phyloP scores from a whole-genome alignment of 2,888 invertebrate species.

The Nomada ruficornis region DNA sequence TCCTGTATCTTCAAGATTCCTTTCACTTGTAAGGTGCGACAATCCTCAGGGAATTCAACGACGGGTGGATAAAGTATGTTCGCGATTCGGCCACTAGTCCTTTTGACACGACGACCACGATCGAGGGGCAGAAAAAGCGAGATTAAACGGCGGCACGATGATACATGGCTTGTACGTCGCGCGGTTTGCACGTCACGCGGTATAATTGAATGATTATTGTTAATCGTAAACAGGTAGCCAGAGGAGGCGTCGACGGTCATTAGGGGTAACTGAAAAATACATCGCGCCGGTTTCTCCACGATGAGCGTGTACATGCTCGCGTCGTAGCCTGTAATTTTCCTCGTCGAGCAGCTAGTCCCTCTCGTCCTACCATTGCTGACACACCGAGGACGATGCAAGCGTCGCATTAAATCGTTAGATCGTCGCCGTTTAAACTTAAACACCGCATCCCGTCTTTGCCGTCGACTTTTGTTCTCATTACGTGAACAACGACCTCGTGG shows the following conservation, averaged over 20 bases:
- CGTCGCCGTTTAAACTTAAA: conserved; percentile 60
- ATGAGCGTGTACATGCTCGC: conserved; percentile 55
- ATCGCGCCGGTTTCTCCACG: conserved; percentile 52
- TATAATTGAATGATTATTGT: conserved; percentile 81
- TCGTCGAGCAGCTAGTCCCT: conserved; percentile 43
- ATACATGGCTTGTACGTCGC: conserved; percentile 17
- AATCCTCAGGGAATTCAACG: neutral
- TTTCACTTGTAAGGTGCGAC: neutral
- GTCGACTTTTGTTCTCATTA: conserved; percentile 14
- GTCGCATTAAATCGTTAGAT: conserved; percentile 73
- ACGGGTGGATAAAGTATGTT: neutral
- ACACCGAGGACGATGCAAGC: conserved; percentile 59
- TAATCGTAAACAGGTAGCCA: conserved; percentile 71
- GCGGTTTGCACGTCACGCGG: conserved; percentile 75
- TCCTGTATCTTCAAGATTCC: neutral
- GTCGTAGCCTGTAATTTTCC: conserved; percentile 70
- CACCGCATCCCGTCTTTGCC: conserved; percentile 57
- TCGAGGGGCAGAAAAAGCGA: conserved; percentile 32
- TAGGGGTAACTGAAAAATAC: conserved; percentile 64
- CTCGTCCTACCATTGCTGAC: conserved; percentile 27
- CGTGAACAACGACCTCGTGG: neutral
- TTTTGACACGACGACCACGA: conserved; percentile 27
- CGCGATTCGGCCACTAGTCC: conserved; percentile 19
- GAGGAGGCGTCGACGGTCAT: conserved; percentile 65
- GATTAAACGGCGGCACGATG: conserved; percentile 23